phyloP scores from a whole-genome alignment of 2,113 vertebrate species.

The Dissostichus mawsoni region DNA sequence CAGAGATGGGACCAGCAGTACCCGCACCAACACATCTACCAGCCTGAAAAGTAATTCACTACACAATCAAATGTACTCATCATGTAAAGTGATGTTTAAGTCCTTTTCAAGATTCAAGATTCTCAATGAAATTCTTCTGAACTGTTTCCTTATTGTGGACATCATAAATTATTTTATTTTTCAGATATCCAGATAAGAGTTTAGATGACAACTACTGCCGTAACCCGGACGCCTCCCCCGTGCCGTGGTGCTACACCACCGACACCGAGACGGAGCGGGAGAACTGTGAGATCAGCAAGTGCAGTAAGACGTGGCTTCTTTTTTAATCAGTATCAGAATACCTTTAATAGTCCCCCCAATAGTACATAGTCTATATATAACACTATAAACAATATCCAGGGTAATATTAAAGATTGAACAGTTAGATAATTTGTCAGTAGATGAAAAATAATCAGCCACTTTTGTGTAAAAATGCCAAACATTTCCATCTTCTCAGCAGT shows the following conservation, averaged over 20 bases:
- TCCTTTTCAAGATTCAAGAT: too few species aligned
- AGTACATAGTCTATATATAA: too few species aligned
- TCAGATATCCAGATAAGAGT: conserved; percentile 93
- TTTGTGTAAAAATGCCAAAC: not conserved
- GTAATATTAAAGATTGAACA: not conserved
- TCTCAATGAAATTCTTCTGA: not conserved
- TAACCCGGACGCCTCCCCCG: conserved; percentile 93
- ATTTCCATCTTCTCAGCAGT: not conserved
- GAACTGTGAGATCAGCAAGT: conserved; percentile 89
- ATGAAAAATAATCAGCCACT: not conserved
- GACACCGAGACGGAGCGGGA: conserved; percentile 87
- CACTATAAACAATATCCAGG: not conserved
- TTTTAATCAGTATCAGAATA: too few species aligned
- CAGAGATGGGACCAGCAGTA: conserved; percentile 97
- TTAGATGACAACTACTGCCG: conserved; percentile 97
- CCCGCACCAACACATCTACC: conserved; percentile 93
- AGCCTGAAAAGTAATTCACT: conserved; percentile 89
- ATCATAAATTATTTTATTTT: not conserved
- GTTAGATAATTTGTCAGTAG: not conserved
- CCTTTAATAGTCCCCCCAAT: too few species aligned
- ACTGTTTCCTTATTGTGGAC: not conserved
- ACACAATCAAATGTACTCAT: not conserved
- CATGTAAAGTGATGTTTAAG: not conserved
- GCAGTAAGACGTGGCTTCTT: conserved; percentile 83
- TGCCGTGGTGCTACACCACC: conserved; percentile 96